Conservation (phyloP, 2,113 vertebrate genomes). For the Lutjanus erythropterus region DNA sequence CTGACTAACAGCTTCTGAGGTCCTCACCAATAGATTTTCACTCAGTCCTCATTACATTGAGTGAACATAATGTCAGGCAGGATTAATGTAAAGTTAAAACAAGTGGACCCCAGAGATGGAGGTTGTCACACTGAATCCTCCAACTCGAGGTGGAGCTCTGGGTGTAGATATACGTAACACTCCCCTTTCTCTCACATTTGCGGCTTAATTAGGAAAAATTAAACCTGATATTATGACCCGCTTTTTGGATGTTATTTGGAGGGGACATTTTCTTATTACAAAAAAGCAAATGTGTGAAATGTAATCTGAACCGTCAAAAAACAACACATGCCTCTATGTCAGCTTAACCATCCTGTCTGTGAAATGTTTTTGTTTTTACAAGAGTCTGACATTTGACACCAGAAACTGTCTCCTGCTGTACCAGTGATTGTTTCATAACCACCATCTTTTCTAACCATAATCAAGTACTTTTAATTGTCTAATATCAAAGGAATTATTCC, state of each 20-base stretch:
- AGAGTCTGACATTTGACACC: neutral
- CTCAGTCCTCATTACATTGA: slow-evolving; percentile 5
- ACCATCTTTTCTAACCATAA: neutral
- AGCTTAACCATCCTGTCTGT: neutral
- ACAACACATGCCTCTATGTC: neutral
- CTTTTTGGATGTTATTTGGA: neutral
- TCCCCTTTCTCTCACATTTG: neutral
- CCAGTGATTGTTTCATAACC: neutral
- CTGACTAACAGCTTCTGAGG: slow-evolving; percentile 1
- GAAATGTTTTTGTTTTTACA: neutral
- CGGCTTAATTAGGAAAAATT: neutral
- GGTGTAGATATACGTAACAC: neutral
- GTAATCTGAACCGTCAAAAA: neutral
- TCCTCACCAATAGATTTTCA: slow-evolving; percentile 3
- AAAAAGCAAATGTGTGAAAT: neutral
- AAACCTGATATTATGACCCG: neutral
- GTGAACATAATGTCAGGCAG: neutral
- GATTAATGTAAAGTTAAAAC: slow-evolving; percentile 30
- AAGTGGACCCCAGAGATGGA: neutral
- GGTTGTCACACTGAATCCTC: slow-evolving; percentile 18
- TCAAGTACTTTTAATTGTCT: neutral
- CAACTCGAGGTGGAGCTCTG: neutral
- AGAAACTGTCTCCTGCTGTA: neutral
- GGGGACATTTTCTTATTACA: neutral
- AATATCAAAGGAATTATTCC: neutral